Evolutionary conservation across 1,140 invertebrate species (phyloP).

Genomic region (Pseudomyrmex dendroicus): DNA sequence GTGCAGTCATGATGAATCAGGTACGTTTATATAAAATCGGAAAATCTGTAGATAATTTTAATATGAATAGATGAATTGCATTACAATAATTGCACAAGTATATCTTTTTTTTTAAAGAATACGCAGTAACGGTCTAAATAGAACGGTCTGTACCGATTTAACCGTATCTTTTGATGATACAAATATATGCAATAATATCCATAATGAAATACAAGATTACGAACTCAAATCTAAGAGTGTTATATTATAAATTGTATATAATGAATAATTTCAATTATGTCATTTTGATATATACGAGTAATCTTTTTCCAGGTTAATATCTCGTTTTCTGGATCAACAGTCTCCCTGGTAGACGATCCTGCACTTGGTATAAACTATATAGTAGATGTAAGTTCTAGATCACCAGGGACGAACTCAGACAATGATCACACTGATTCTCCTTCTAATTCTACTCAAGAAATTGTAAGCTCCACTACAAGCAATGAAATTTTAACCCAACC

Average conservation of each 20-base stretch:
- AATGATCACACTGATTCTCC: constrained; percentile 58
- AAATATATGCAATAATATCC: no score
- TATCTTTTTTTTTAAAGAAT: not conserved
- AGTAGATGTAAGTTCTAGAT: constrained; percentile 85
- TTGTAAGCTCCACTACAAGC: constrained; percentile 43
- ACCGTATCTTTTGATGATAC: no score
- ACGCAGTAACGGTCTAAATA: no score
- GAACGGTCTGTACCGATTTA: no score
- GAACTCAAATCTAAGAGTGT: not conserved
- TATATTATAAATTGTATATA: not conserved
- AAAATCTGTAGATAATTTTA: constrained; percentile 26
- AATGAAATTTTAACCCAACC: constrained; percentile 67
- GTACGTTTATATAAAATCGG: constrained; percentile 24
- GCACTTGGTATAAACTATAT: constrained; percentile 91
- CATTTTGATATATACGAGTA: constrained; percentile 82
- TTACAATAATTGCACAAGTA: not conserved
- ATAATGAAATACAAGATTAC: no score
- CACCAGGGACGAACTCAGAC: constrained; percentile 31
- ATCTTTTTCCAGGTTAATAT: constrained; percentile 87
- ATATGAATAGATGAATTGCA: not conserved
- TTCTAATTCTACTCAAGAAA: constrained; percentile 60
- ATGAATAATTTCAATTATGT: constrained; percentile 4
- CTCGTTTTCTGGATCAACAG: constrained; percentile 84
- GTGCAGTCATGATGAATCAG: constrained; percentile 29
- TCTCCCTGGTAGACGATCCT: constrained; percentile 89